Conservation (phyloP, 2,888 invertebrate genomes). For the Caenorhabditis parvicauda region DNA sequence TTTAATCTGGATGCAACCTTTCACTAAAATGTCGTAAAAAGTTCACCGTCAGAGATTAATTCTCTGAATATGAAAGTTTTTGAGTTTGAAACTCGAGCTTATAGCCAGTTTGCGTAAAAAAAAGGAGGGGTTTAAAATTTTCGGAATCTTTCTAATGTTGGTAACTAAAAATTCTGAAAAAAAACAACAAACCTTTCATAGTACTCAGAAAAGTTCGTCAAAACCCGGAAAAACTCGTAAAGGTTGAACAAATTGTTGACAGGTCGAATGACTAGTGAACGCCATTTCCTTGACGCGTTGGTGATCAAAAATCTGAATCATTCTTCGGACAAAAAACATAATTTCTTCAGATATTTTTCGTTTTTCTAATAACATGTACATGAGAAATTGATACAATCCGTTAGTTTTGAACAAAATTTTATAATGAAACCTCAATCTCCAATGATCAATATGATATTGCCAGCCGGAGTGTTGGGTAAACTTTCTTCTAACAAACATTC, state of each 20-base stretch:
- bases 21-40: not conserved
- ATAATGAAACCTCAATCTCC: constrained; percentile 67
- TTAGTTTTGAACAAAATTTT: no score
- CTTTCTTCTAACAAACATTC: constrained; percentile 74
- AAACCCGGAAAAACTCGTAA: constrained; percentile 79
- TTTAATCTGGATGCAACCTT: no score
- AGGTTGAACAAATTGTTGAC: constrained; percentile 79
- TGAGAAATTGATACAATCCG: no score
- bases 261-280: constrained; percentile 73
- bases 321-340: not conserved
- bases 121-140: no score
- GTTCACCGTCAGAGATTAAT: no score
- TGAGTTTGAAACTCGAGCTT: no score
- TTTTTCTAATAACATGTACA: not conserved
- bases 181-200: constrained; percentile 26
- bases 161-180: not conserved
- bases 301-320: constrained; percentile 69
- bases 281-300: constrained; percentile 72
- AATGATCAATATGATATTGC: constrained; percentile 77
- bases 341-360: not conserved
- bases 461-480: constrained; percentile 81
- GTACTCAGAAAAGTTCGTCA: constrained; percentile 66
- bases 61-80: no score
- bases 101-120: no score
- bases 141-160: not conserved